Conservation (phyloP, 2,113 vertebrate genomes). For the Suncus etruscus region DNA sequence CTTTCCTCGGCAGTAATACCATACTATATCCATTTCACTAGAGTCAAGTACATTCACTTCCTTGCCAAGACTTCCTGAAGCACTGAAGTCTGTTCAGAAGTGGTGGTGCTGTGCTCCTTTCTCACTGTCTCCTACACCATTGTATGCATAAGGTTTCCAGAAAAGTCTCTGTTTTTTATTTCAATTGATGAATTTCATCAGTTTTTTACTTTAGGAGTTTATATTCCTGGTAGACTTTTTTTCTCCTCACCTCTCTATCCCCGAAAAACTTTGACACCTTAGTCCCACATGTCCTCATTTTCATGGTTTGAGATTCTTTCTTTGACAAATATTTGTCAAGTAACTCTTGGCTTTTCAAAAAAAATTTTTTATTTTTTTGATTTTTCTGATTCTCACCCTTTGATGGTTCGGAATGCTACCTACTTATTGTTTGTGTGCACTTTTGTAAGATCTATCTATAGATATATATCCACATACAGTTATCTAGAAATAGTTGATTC, state of each 20-base stretch:
- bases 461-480: too few species aligned
- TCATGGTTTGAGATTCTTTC: background rate
- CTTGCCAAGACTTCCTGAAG: background rate
- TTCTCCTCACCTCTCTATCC: too few species aligned
- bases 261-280: background rate
- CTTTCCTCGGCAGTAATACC: background rate
- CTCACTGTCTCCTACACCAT: background rate
- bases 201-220: background rate
- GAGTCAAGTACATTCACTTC: background rate
- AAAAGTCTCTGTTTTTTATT: background rate
- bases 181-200: background rate
- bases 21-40: background rate
- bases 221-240: background rate
- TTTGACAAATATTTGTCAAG: conserved; percentile 24
- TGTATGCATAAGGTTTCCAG: background rate
- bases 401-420: background rate
- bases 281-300: background rate
- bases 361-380: background rate
- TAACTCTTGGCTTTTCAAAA: conserved; percentile 29
- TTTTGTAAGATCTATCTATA: background rate
- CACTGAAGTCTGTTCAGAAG: background rate
- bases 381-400: conserved; percentile 28
- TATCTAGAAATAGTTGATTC: background rate
- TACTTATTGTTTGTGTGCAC: background rate
- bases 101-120: background rate